A percentile compares a stretch with the other conserved stretches of the same genome.
Conservation (phyloP, 2,797 vertebrate genomes). For the Crenichthys baileyi region DNA sequence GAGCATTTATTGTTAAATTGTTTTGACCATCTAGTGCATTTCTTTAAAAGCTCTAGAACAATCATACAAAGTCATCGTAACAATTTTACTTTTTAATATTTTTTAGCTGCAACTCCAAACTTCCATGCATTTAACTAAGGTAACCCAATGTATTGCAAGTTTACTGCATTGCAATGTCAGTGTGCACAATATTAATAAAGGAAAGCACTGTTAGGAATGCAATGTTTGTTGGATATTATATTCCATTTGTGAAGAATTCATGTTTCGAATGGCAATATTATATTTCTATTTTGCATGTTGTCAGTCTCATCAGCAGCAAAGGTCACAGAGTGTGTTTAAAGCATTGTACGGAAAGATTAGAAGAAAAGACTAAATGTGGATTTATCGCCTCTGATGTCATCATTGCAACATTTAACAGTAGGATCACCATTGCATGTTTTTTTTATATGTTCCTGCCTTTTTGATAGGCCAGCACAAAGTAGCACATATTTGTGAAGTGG, state of each 20-base stretch:
- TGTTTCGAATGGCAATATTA: not conserved
- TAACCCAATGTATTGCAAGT: not conserved
- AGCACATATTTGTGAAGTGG: not conserved
- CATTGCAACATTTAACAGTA: not conserved
- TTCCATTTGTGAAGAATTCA: not conserved
- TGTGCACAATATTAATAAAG: not conserved
- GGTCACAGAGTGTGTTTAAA: not conserved
- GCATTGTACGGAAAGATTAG: not conserved
- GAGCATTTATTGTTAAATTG: not conserved
- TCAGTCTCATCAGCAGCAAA: not conserved
- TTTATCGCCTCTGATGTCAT: too few species aligned
- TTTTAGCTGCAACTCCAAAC: not conserved
- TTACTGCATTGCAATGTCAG: not conserved
- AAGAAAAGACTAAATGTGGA: not conserved
- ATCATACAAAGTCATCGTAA: not conserved
- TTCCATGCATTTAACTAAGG: not conserved
- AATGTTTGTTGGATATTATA: not conserved
- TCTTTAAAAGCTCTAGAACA: not conserved
- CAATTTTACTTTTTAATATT: not conserved
- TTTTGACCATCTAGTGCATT: not conserved
- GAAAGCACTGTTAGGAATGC: not conserved
- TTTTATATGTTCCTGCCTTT: not conserved
- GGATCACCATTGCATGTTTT: not conserved
- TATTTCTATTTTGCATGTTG: not conserved
- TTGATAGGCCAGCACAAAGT: not conserved